A percentile compares a stretch with the other conserved stretches of the same genome.
Conservation (phyloP, 1,140 invertebrate genomes). For the Linepithema humile region DNA sequence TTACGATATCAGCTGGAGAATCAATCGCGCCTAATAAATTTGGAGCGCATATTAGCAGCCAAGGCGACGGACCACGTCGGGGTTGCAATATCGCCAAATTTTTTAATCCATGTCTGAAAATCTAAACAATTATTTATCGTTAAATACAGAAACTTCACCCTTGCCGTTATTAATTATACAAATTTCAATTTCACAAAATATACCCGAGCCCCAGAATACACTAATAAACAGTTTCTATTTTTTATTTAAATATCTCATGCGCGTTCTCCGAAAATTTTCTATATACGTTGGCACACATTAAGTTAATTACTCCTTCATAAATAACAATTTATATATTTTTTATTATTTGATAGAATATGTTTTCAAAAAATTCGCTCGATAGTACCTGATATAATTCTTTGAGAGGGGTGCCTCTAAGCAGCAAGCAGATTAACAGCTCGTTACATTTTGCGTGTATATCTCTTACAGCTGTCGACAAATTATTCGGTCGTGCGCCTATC, state of each 20-base stretch:
- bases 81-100: conserved; percentile 84
- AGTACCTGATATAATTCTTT: conserved; percentile 90
- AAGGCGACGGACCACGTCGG: conserved; percentile 85
- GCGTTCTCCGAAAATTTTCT: too few species aligned
- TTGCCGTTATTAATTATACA: neutral
- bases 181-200: neutral
- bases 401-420: conserved; percentile 89
- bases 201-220: too few species aligned
- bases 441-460: conserved; percentile 92
- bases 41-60: conserved; percentile 88
- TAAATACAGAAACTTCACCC: neutral
- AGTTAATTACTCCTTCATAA: too few species aligned
- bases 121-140: conserved; percentile 74
- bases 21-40: conserved; percentile 84
- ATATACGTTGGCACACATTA: neutral
- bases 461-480: conserved; percentile 87
- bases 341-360: too few species aligned
- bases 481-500: conserved; percentile 85
- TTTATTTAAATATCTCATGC: neutral
- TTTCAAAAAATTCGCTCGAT: too few species aligned
- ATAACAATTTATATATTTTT: too few species aligned
- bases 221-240: too few species aligned
- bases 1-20: conserved; percentile 35
- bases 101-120: conserved; percentile 86
- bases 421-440: conserved; percentile 88